phyloP scores from a whole-genome alignment of 2,888 invertebrate species.

The Quadroppia sp. region DNA sequence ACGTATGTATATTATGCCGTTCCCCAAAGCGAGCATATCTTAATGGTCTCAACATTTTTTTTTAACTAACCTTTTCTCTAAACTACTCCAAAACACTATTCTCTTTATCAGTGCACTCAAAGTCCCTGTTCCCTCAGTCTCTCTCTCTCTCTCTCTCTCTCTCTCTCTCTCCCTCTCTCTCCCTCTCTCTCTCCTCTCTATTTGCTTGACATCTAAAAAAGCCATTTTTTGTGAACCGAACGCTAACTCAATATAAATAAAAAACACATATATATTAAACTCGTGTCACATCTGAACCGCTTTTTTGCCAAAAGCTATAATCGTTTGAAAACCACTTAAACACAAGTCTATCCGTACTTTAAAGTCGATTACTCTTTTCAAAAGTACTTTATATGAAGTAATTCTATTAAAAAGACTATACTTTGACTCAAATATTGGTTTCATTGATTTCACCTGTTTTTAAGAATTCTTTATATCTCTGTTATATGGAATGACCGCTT shows the following conservation, averaged over 20 bases:
- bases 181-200: too few species aligned
- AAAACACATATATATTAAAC: background rate
- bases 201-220: background rate
- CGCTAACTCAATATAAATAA: background rate
- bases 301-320: slow-evolving; percentile 3
- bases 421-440: background rate
- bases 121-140: too few species aligned
- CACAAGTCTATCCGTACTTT: background rate
- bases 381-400: background rate
- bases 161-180: too few species aligned
- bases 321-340: background rate
- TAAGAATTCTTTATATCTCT: background rate
- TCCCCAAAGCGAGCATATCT: slow-evolving; percentile 20
- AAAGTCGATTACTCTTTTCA: background rate
- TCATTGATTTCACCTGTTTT: slow-evolving; percentile 19
- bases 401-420: background rate
- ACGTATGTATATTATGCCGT: slow-evolving; percentile 28
- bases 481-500: background rate
- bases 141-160: too few species aligned
- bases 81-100: too few species aligned
- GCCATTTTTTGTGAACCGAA: slow-evolving; percentile 5
- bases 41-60: too few species aligned
- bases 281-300: background rate
- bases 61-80: too few species aligned
- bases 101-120: too few species aligned